Evolutionary conservation across 2,888 invertebrate species (phyloP).

Genomic region (Cremastinae sp.): DNA sequence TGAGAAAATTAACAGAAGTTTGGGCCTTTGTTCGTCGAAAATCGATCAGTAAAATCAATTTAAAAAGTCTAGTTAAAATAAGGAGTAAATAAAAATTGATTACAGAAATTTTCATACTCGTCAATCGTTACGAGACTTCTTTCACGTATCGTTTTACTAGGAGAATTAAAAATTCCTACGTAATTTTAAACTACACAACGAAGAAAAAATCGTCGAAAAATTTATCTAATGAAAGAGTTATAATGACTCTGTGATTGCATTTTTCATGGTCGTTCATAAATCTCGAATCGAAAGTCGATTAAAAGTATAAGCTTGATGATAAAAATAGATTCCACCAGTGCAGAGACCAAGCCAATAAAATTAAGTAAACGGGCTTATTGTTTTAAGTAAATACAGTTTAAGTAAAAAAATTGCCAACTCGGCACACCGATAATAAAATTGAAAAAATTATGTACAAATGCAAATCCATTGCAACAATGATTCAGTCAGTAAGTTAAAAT

Average conservation of each 20-base stretch:
- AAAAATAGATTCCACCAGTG: too few relatives aligned
- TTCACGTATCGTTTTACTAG: background rate
- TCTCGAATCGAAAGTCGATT: background rate
- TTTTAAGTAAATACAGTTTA: background rate
- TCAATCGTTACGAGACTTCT: background rate
- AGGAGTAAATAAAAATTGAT: background rate
- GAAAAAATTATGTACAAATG: background rate
- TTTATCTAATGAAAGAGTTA: background rate
- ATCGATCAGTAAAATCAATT: background rate
- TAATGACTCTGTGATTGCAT: background rate
- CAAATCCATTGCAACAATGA: background rate
- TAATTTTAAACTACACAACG: background rate
- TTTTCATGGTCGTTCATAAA: slow-evolving; percentile 5
- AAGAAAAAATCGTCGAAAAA: background rate
- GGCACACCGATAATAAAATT: background rate
- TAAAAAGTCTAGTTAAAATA: slow-evolving; percentile 4
- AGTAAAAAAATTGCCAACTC: background rate
- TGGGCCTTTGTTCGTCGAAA: slow-evolving; percentile 28
- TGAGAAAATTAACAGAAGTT: slow-evolving; percentile 16
- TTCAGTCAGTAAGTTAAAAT: background rate
- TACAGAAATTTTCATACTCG: background rate
- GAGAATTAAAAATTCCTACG: background rate
- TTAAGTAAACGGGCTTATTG: slow-evolving; percentile 19
- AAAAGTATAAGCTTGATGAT: background rate
- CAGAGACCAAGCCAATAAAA: background rate